Evolutionary conservation across 2,888 invertebrate genomes (phyloP).

Genomic region (Amphipoea oculea): DNA sequence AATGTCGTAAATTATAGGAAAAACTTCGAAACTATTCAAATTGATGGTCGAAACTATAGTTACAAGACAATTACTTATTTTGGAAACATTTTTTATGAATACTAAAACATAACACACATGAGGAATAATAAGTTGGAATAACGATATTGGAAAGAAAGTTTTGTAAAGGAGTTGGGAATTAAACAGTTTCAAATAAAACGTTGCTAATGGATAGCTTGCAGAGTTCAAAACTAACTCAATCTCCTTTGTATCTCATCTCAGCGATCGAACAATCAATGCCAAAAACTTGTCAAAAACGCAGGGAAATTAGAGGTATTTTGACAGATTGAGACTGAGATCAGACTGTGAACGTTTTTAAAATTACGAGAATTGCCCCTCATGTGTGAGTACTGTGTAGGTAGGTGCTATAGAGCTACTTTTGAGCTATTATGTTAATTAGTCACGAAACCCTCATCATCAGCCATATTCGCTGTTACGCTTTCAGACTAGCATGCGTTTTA

Average conservation of each 20-base stretch:
- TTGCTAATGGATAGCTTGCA: too few species aligned
- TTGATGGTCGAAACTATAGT: constrained; percentile 27
- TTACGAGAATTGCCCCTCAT: too few species aligned
- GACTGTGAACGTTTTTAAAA: too few species aligned
- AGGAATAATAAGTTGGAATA: constrained; percentile 33
- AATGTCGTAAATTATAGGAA: constrained; percentile 49
- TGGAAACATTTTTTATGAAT: constrained; percentile 51
- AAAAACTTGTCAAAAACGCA: background rate
- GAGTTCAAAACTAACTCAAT: too few species aligned
- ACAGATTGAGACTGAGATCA: background rate
- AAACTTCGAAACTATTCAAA: constrained; percentile 46
- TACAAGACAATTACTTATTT: constrained; percentile 57
- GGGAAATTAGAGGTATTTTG: background rate
- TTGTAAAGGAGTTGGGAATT: background rate
- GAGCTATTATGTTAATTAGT: too few species aligned
- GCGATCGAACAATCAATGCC: too few species aligned
- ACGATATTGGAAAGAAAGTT: background rate
- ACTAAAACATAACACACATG: constrained; percentile 35
- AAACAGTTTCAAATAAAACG: too few species aligned
- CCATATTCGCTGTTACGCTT: background rate
- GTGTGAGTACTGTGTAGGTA: too few species aligned
- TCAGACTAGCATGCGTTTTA: too few species aligned
- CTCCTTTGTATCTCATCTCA: too few species aligned
- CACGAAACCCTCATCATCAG: too few species aligned
- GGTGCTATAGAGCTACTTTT: too few species aligned